phyloP scores from a whole-genome alignment of 2,797 vertebrate species.

The Muscicapa comitata region DNA sequence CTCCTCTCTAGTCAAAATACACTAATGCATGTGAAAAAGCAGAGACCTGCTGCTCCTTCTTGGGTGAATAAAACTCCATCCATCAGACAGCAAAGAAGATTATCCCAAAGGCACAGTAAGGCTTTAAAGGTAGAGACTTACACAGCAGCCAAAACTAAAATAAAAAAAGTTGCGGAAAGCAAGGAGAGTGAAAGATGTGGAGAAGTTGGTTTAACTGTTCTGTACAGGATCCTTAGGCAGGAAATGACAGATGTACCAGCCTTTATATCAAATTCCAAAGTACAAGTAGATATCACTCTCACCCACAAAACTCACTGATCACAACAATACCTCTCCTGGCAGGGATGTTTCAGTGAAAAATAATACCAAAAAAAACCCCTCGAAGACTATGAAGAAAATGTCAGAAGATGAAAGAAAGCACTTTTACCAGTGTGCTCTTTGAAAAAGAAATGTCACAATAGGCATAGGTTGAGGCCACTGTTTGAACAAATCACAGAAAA shows the following conservation, averaged over 20 bases:
- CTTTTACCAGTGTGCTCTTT: background rate
- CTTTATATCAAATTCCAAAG: background rate
- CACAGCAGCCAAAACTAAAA: background rate
- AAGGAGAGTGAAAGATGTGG: background rate
- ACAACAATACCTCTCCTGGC: background rate
- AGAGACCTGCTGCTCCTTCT: background rate
- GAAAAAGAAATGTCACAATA: background rate
- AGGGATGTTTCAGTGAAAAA: background rate
- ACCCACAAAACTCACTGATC: background rate
- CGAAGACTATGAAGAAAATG: background rate
- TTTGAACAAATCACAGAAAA: background rate
- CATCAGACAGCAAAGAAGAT: background rate
- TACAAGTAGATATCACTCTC: background rate
- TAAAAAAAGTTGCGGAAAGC: background rate
- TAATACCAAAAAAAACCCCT: background rate
- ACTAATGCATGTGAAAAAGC: background rate
- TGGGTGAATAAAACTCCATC: background rate
- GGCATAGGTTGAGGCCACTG: background rate
- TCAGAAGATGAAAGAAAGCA: background rate
- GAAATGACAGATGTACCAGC: background rate
- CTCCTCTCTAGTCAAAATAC: background rate
- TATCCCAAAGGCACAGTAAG: background rate
- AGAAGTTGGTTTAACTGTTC: background rate
- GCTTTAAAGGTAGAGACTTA: background rate
- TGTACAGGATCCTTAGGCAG: background rate